Evolutionary conservation across 1,140 invertebrate genomes (phyloP), one percentile per base, ranked within the genome.

Genomic region (Cylas formicarius): DNA sequence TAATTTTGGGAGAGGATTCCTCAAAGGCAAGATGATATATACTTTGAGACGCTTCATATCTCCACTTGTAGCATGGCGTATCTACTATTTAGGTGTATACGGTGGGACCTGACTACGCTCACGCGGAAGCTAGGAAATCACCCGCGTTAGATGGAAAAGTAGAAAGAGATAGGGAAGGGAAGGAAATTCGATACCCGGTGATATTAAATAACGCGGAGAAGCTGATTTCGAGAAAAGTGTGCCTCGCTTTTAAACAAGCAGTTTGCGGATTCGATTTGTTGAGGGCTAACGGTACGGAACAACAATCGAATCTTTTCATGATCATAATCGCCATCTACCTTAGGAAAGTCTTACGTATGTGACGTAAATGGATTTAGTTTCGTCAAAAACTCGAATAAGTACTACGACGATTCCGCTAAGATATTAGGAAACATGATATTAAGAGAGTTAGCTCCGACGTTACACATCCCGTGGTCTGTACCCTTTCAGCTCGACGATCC

Each of bases 351-450:
- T 1, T 99, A 92, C 67, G 97, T 99, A 0, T 99, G 95, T 71
- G 97, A 99, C 73, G 96, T 99, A 0, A 99, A 99, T 72, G 97
- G 97, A 2, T 99, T 99, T 68, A 97, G 92, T 64, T 99, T 99
- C 71, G 97, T 99, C 5, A 99, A 99, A 65, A 99, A 97, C 66
- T 98, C 95, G 1, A 93, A 90, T 62, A 99, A 99, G 65, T 99
- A 99, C 71, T 99, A 99, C 65, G 96, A 99, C 67, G 97, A 99
- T 65, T 98, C 93, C 69, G 92, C 95, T 4, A 95, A 96, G 68
- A 98, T 99, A 44, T 70, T 99, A 40, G 90, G 58, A n/a, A 61
- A 95, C 60, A 78, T 78, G 76, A 95, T 97, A 32, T 69, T 97
- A 14, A 72, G 93, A 40, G 88, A 94, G 63, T 67, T 97, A 21